Evolutionary conservation across 2,113 vertebrate species (phyloP), one percentile per base, ranked within the genome.

Genomic region (Elachura formosa): DNA sequence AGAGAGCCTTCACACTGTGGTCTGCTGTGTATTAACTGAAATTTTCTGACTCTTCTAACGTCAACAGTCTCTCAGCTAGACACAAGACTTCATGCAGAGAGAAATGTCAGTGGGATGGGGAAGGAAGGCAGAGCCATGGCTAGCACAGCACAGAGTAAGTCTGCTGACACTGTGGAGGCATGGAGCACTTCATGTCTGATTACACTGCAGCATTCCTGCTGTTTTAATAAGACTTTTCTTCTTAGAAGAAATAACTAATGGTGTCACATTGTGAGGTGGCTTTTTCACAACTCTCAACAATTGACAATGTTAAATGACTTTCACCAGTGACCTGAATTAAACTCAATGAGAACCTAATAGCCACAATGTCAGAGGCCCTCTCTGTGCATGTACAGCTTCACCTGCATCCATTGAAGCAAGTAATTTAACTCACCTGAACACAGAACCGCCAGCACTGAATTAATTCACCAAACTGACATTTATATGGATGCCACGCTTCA

Each of bases 181-280:
- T 9, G 68, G 55, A 56, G 48, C 58, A 78, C 64, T 86, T 72
- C 46, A 74, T 0, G 0, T 81, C 82, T 96, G 93, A 92, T 96
- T 92, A 83, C 80, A 90, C 80, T 38, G 79, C 38, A 78, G 76
- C 49, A 54, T 78, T 90, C 86, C 93, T 76, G 90, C 94, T 96
- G 95, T 38, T 93, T 96, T 94, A 93, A 89, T 89, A 95, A 96
- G 89, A 68, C 33, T 92, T 92, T 72, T 81, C 56, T 69, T 81
- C 89, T 72, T 63, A 73, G 51, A 87, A 94, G 73, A 67, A 93
- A 85, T 87, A 93, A 89, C 83, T 79, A 89, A 86, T 49, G 51
- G 54, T 54, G 49, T 76, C 78, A 91, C 7, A 0, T 94, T 67
- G 81, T 62, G 69, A 28, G 58, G 59, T 87, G 59, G 62, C 49